A percentile compares a stretch with the other conserved stretches of the same genome.
Conservation (phyloP, 1,140 invertebrate genomes). For the Hypothenemus hampei region DNA sequence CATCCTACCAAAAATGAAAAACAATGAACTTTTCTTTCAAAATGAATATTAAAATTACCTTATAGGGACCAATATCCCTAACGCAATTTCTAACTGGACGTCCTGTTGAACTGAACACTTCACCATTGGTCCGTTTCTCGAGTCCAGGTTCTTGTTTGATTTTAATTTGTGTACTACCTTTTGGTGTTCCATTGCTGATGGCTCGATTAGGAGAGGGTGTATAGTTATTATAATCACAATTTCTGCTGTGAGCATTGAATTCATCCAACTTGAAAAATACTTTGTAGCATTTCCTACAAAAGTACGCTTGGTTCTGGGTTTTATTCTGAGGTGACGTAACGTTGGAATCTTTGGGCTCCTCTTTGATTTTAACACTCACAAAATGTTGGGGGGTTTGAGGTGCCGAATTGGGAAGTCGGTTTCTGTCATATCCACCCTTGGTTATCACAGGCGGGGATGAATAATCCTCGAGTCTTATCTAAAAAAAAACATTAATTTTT, state of each 20-base stretch:
- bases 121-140: constrained; percentile 22
- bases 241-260: constrained; percentile 42
- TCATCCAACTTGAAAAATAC: constrained; percentile 44
- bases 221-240: constrained; percentile 33
- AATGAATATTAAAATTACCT: constrained; percentile 13
- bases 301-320: constrained; percentile 42
- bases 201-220: background rate
- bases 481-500: background rate
- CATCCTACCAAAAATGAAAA: constrained; percentile 9
- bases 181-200: background rate
- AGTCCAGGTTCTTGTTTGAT: constrained; percentile 8
- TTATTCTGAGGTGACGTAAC: constrained; percentile 24
- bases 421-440: constrained; percentile 17
- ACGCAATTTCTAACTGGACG: constrained; percentile 39
- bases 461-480: constrained; percentile 21
- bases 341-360: constrained; percentile 35
- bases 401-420: background rate
- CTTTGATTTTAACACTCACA: constrained; percentile 31
- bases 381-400: background rate
- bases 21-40: background rate
- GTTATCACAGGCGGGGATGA: constrained; percentile 14
- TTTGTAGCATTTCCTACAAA: constrained; percentile 44
- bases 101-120: constrained; percentile 25
- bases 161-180: background rate
- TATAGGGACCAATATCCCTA: constrained; percentile 37